Conservation (phyloP, 1,140 invertebrate genomes). For the Diuraphis noxia region DNA sequence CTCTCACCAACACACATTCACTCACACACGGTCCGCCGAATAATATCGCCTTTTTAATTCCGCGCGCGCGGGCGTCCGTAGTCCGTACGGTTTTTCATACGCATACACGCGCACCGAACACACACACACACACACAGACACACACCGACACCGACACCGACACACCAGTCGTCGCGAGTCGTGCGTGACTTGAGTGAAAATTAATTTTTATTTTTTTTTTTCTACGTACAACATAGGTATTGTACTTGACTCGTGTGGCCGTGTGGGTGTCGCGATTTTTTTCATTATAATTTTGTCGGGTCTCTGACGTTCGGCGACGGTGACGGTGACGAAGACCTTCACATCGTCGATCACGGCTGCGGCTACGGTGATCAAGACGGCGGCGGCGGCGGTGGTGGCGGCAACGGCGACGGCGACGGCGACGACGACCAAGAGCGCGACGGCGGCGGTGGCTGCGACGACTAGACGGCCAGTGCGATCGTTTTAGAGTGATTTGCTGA, state of each 20-base stretch:
- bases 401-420: not conserved
- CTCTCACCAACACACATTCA: not conserved
- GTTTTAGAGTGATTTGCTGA: not conserved
- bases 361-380: not conserved
- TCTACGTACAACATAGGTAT: not conserved
- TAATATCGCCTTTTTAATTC: constrained; percentile 46
- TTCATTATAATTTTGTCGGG: not conserved
- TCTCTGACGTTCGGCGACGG: not conserved
- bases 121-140: not conserved
- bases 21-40: not conserved
- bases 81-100: constrained; percentile 29
- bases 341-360: not conserved
- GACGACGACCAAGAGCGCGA: not conserved
- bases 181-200: not conserved
- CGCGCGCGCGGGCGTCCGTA: constrained; percentile 35
- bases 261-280: not conserved
- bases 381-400: not conserved
- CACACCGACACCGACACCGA: not conserved
- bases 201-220: not conserved
- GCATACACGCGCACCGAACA: constrained; percentile 7
- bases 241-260: not conserved
- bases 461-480: constrained; percentile 20
- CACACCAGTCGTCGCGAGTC: not conserved
- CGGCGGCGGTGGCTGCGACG: not conserved
- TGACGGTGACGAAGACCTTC: not conserved